Evolutionary conservation across 2,113 vertebrate species (phyloP), one percentile per base, ranked within the genome.

Genomic region (Crotalus helleri): DNA sequence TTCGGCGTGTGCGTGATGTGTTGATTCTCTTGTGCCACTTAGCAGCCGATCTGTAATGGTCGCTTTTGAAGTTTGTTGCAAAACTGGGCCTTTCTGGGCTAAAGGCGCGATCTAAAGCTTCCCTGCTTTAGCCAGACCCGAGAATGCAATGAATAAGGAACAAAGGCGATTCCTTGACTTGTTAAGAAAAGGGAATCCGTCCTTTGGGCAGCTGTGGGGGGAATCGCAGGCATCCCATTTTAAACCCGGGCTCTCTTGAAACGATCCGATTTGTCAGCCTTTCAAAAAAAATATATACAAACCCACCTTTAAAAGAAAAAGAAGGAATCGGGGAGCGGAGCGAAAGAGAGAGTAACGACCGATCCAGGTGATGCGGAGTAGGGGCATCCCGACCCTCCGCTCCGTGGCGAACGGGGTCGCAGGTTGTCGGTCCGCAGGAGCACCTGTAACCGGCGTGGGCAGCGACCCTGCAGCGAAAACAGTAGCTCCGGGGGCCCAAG

Each of bases 1-100:
- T 96, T 94, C 93, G 95, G 94, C 88, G 53, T 59, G 93, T 55
- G 95, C 49, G 12, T 21, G 74, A 81, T 81, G 74, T 39, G 74
- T n/a, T 21, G 87, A 54, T 53, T 88, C 87, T 33, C 87, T 55
- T 15, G 87, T 19, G 74, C 17, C 33, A 21, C 33, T 81, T 44
- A 21, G 74, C 3, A 21, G 33, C 96, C 23, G 39, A 1, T n/a
- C 13, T 9, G 1, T 6, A n/a, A 10, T 3, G 26, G 54, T 23
- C 29, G 55, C 55, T 92, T 88, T 69, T 15, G 26, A 53, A 92
- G 59, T 88, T 49, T 49, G 85, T 2, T 94, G 95, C 69, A 92
- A 95, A 92, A 51, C 55, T 0, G 64, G 89, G 95, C 74, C 74
- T 69, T 49, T 49, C 21, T 33, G 2, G 46, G 6, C 0, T 11